Evolutionary conservation across 1,140 invertebrate genomes (phyloP).

Genomic region (Diabrotica undecimpunctata): DNA sequence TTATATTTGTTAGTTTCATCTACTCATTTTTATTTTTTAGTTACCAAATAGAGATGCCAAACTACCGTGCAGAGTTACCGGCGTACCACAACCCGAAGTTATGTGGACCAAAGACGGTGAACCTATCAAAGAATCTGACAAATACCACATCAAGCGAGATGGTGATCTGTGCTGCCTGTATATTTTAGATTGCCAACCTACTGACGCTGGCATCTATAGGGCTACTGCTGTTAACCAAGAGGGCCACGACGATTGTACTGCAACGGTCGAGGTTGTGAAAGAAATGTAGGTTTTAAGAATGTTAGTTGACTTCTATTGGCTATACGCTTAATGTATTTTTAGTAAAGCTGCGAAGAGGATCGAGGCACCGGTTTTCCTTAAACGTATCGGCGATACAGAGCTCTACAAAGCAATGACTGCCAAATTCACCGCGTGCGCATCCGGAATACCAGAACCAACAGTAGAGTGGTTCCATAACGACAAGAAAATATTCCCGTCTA

Average conservation of each 20-base stretch:
- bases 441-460: slow-evolving; percentile 80
- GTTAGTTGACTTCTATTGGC: not conserved
- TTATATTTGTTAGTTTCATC: not conserved
- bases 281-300: slow-evolving; percentile 69
- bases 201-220: slow-evolving; percentile 72
- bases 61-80: slow-evolving; percentile 75
- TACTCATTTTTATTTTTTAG: slow-evolving; percentile 43
- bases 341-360: slow-evolving; percentile 70
- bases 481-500: slow-evolving; percentile 72
- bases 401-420: slow-evolving; percentile 83
- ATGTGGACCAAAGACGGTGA: slow-evolving; percentile 79
- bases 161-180: slow-evolving; percentile 75
- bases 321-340: not conserved
- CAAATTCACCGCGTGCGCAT: slow-evolving; percentile 86
- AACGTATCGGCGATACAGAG: slow-evolving; percentile 84
- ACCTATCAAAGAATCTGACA: slow-evolving; percentile 62
- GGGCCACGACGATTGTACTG: slow-evolving; percentile 73
- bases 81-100: slow-evolving; percentile 82
- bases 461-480: slow-evolving; percentile 82
- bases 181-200: slow-evolving; percentile 62
- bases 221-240: slow-evolving; percentile 77
- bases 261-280: slow-evolving; percentile 71
- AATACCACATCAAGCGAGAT: slow-evolving; percentile 74
- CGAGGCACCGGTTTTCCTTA: slow-evolving; percentile 83
- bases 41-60: slow-evolving; percentile 73